Percentiles rank a stretch among this genome's conserved stretches.
phyloP scores from a whole-genome alignment of 1,140 invertebrate genomes.

The Euwallacea similis region DNA sequence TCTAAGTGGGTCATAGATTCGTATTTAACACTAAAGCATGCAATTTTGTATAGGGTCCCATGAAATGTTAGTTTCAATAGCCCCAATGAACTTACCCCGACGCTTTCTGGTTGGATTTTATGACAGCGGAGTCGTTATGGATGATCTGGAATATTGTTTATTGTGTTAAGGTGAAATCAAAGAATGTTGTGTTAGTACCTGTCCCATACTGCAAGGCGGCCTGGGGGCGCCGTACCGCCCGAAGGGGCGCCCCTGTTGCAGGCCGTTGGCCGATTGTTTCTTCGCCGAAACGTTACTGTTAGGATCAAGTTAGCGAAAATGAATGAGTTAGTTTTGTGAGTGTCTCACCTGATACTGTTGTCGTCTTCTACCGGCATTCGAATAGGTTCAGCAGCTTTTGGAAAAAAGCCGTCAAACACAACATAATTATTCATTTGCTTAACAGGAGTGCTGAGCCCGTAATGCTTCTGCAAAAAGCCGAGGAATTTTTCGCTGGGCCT shows the following conservation, averaged over 20 bases:
- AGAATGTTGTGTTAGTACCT: conserved; percentile 54
- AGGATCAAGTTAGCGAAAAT: neutral
- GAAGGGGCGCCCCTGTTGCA: conserved; percentile 49
- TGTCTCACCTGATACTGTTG: conserved; percentile 16
- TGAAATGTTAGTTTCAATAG: conserved; percentile 25
- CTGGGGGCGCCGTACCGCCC: conserved; percentile 64
- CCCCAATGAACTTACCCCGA: conserved; percentile 45
- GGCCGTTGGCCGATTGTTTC: conserved; percentile 50
- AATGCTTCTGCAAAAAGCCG: conserved; percentile 83
- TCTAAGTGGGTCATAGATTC: conserved; percentile 24
- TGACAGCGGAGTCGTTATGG: conserved; percentile 50
- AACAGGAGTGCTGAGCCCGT: conserved; percentile 69
- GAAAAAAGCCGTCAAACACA: conserved; percentile 82
- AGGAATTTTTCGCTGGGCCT: conserved; percentile 86
- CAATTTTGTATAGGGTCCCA: conserved; percentile 24
- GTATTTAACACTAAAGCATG: conserved; percentile 29
- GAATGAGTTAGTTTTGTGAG: neutral
- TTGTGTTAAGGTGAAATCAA: neutral
- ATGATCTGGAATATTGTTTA: conserved; percentile 50
- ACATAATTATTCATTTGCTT: conserved; percentile 89
- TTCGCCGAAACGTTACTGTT: conserved; percentile 31
- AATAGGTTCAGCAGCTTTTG: conserved; percentile 46
- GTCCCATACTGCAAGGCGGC: conserved; percentile 67
- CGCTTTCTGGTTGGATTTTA: conserved; percentile 43
- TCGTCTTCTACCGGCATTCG: conserved; percentile 24